phyloP scores from a whole-genome alignment of 2,113 vertebrate species.

The Cynopterus brachyotis region DNA sequence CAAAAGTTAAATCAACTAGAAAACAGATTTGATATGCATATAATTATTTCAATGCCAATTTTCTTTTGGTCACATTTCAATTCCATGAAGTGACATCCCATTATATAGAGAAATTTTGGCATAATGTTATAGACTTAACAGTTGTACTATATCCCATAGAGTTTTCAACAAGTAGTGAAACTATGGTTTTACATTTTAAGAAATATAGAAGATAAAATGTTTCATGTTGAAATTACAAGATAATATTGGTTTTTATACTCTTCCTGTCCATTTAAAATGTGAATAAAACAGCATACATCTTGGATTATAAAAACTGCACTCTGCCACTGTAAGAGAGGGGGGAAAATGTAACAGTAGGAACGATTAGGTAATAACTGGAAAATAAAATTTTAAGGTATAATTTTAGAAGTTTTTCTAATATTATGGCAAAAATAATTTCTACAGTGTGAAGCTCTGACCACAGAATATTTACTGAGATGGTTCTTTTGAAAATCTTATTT shows the following conservation, averaged over 20 bases:
- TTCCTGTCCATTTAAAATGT: not conserved
- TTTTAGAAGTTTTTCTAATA: constrained; percentile 24
- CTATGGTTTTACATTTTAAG: constrained; percentile 20
- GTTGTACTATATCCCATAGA: not conserved
- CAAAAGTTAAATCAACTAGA: constrained; percentile 39
- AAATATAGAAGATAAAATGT: not conserved
- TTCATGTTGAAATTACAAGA: not conserved
- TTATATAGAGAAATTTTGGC: not conserved
- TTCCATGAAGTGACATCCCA: not conserved
- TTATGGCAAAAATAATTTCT: constrained; percentile 13
- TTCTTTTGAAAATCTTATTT: constrained; percentile 13
- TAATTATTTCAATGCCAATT: constrained; percentile 9
- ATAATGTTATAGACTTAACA: not conserved
- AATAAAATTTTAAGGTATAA: not conserved
- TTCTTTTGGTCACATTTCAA: constrained; percentile 10
- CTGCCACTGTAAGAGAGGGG: not conserved
- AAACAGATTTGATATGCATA: not conserved
- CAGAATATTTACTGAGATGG: not conserved
- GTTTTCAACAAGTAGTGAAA: not conserved
- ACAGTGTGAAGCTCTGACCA: not conserved
- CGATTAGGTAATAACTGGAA: not conserved
- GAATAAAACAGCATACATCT: not conserved
- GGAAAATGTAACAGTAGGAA: not conserved
- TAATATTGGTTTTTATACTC: not conserved
- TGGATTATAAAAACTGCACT: not conserved